phyloP scores from a whole-genome alignment of 2,888 invertebrate genomes.

The Tipula lateralis region DNA sequence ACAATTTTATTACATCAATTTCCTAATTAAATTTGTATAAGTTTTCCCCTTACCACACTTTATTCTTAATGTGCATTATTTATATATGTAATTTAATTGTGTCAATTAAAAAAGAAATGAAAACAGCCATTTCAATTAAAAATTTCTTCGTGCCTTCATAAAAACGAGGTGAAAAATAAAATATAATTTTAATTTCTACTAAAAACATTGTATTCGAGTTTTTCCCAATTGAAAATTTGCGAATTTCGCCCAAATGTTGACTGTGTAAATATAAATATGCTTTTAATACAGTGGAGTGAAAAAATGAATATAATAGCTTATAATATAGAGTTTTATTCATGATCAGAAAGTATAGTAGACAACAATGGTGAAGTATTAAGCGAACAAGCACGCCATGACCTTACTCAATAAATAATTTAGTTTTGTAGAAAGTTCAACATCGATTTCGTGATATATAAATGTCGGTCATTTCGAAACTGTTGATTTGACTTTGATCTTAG shows the following conservation, averaged over 20 bases:
- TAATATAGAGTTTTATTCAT: no score
- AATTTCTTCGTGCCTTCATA: not conserved
- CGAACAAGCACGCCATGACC: not conserved
- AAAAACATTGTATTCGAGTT: no score
- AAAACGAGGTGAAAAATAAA: not conserved
- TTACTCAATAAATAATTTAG: not conserved
- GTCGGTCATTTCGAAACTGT: not conserved
- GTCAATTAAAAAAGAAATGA: not conserved
- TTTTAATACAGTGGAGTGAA: no score
- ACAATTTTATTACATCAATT: not conserved
- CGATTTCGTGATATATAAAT: not conserved
- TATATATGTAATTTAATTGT: not conserved
- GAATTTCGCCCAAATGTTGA: not conserved
- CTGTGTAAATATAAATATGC: not conserved
- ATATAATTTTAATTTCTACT: not conserved
- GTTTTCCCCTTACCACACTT: not conserved
- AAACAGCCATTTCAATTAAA: not conserved
- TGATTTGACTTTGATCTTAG: no score
- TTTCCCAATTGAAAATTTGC: not conserved
- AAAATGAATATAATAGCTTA: not conserved
- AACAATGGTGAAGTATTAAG: not conserved
- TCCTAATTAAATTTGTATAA: not conserved
- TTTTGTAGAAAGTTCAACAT: no score
- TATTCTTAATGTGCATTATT: not conserved
- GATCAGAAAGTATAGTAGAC: no score